Base-by-base conservation (phyloP, 2,888 invertebrate species). In the Ametastegia equiseti region DNA sequence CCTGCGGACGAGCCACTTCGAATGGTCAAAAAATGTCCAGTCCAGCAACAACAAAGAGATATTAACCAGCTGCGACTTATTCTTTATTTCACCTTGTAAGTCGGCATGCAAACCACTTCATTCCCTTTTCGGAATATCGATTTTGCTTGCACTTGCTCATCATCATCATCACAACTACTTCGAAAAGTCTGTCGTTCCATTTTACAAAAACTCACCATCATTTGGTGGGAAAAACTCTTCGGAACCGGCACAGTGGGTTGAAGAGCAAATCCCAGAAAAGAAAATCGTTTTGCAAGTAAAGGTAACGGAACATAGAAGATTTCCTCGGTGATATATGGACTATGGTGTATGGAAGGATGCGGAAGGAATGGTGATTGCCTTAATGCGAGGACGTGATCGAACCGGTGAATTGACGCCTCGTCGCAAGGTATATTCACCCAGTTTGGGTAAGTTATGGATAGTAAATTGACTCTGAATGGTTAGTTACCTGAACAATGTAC, bases 401-500 rank as follows among this genome's bases (percentile, higher is more conserved):
- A 4, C 54, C 9, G 54, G 54, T 54, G 54, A n/a, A 13, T 54
- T 54, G 54, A 2, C 9, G 2, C 9, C 57, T 47, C 9, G n/a
- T 7, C 33, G n/a, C 65, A 7, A 36, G 19, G 19, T 67, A 54
- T 6, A 67, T 67, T 67, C 65, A 67, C 65, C 19, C 65, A 9
- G 39, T 67, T 67, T 67, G 36, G 65, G 36, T 67, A 60, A 84
- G 80, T 84, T 85, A 87, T 86, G 82, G 84, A 86, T 83, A 83
- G 83, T 84, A 84, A 86, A 86, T 86, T 85, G 84, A 60, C 77
- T 82, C 81, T 84, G 84, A 85, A 85, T 81, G 82, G 83, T 78
- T 80, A 67, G 84, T 82, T 85, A 85, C 88, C 88, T 84, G 87
- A 81, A 84, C 86, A 82, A 86, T 88, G 90, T 45, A 27, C 36